Evolutionary conservation across 2,888 invertebrate genomes (phyloP).

Genomic region (Nomada lathburiana): DNA sequence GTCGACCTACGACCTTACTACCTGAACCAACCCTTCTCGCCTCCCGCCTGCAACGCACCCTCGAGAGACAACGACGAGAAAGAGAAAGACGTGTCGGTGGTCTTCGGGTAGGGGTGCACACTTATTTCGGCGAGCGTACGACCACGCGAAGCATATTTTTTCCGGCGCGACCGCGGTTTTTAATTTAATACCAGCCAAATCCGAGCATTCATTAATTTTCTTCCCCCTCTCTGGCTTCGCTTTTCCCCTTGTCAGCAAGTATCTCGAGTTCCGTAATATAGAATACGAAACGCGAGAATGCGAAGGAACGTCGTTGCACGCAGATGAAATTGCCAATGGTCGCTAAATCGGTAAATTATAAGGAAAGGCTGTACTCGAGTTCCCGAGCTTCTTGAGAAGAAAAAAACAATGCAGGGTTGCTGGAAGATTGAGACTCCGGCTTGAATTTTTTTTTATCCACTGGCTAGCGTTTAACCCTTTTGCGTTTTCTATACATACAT

Average conservation of each 20-base stretch:
- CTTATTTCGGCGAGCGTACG: slow-evolving; percentile 74
- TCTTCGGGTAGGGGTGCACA: slow-evolving; percentile 16
- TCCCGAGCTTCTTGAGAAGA: not conserved
- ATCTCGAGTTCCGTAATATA: not conserved
- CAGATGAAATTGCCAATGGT: slow-evolving; percentile 33
- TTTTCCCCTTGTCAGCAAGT: not conserved
- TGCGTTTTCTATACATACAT: no score
- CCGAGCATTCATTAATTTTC: slow-evolving; percentile 64
- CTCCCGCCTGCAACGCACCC: slow-evolving; percentile 1
- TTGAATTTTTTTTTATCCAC: no score
- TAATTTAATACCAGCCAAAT: slow-evolving; percentile 58
- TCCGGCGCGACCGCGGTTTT: slow-evolving; percentile 36
- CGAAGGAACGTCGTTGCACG: slow-evolving; percentile 27
- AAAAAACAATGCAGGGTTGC: no score
- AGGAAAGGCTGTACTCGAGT: slow-evolving; percentile 22
- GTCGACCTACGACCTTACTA: slow-evolving; percentile 36
- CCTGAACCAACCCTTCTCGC: slow-evolving; percentile 22
- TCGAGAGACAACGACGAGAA: not conserved
- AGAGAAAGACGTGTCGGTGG: slow-evolving; percentile 1
- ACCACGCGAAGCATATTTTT: slow-evolving; percentile 59
- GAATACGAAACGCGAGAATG: not conserved
- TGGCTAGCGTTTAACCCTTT: no score
- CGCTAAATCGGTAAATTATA: slow-evolving; percentile 42
- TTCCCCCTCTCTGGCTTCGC: not conserved
- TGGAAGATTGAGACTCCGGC: no score